These are phyloP conservation scores for Drosophila orosa DNA, from an alignment of 1,140 invertebrate genomes.

Conservation along the genomic window DNA sequence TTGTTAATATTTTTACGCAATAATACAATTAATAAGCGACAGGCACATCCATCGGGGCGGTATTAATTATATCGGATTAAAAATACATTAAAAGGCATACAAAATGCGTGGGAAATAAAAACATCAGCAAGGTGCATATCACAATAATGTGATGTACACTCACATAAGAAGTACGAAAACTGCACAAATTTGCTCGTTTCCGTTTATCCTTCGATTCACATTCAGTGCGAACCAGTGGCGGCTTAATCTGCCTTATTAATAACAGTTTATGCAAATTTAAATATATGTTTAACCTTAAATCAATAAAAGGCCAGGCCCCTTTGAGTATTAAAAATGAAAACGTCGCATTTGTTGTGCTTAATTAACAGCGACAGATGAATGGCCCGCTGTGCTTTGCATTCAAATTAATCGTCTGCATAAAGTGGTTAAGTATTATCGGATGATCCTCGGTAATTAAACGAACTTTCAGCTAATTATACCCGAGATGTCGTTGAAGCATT, in stretches of 20 bases:
- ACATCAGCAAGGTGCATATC: slow-evolving; percentile 39
- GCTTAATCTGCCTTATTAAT: slow-evolving; percentile 72
- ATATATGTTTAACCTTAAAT: slow-evolving; percentile 74
- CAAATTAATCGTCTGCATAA: slow-evolving; percentile 39
- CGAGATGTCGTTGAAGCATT: slow-evolving; percentile 19
- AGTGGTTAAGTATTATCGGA: slow-evolving; percentile 40
- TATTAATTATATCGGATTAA: slow-evolving; percentile 66
- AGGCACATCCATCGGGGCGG: slow-evolving; percentile 6
- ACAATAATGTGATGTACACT: slow-evolving; percentile 11
- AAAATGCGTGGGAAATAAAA: slow-evolving; percentile 35
- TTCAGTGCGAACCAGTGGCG: slow-evolving; percentile 12
- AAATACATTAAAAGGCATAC: slow-evolving; percentile 37
- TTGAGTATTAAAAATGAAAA: slow-evolving; percentile 36
- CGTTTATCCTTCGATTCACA: slow-evolving; percentile 14
- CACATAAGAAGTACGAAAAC: slow-evolving; percentile 10
- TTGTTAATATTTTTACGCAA: slow-evolving; percentile 62
- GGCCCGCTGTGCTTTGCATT: slow-evolving; percentile 21
- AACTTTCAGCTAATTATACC: slow-evolving; percentile 40
- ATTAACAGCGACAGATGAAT: slow-evolving; percentile 62
- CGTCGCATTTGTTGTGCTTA: slow-evolving; percentile 58
- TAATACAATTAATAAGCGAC: slow-evolving; percentile 62
- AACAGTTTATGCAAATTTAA: slow-evolving; percentile 77
- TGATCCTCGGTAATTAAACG: slow-evolving; percentile 28
- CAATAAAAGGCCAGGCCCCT: slow-evolving; percentile 46
- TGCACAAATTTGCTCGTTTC: slow-evolving; percentile 16